Evolutionary conservation across 2,113 vertebrate species (phyloP), one percentile per base, ranked within the genome.

Genomic region (Ornithorhynchus anatinus): DNA sequence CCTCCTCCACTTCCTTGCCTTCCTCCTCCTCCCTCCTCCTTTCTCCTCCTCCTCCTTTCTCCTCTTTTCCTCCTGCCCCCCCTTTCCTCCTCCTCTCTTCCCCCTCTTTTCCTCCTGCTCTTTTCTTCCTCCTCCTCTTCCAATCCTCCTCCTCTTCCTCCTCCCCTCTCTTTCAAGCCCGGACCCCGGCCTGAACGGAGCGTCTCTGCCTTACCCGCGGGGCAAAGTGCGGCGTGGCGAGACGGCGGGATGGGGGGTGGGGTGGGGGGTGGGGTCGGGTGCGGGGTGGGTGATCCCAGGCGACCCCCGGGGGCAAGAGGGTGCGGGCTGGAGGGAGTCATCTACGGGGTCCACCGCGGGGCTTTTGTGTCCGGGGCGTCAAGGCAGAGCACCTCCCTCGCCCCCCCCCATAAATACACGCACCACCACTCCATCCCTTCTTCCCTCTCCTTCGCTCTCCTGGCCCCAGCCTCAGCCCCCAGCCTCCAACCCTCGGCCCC

Each of bases 1-100:
- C 36, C 25, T 5, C 68, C 59, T 68, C 69, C 77, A 66, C 56
- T 67, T 76, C 81, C 87, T 86, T 86, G 86, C 89, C 82, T 70
- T 69, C 31, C 33, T 42, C 6, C 48, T 60, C 29, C 68, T 66
- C 42, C 20, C 62, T 73, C 45, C 51, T 44, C 56, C 51, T 10
- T 38, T 47, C 10, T 53, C 58, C 51, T 70, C 61, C 64, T 42
- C 59, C 10, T n/a, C 47, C 15, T 5, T 13, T 29, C 31, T 19
- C 15, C 17, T 48, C 45, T 8, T 22, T 25, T 7, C 29, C 14
- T 22, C 23, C 23, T 27, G 22, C 7, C 13, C 23, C 45, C 22
- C 45, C 31, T 23, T 27, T 10, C 23, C 31, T 50, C 47, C 47
- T 48, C 14, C 10, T 22, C 42, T 25, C 45, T 27, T 16, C 25